These are phyloP conservation scores for Fistularia commersonii DNA, from an alignment of 2,797 vertebrate species.

Conservation along the genomic window DNA sequence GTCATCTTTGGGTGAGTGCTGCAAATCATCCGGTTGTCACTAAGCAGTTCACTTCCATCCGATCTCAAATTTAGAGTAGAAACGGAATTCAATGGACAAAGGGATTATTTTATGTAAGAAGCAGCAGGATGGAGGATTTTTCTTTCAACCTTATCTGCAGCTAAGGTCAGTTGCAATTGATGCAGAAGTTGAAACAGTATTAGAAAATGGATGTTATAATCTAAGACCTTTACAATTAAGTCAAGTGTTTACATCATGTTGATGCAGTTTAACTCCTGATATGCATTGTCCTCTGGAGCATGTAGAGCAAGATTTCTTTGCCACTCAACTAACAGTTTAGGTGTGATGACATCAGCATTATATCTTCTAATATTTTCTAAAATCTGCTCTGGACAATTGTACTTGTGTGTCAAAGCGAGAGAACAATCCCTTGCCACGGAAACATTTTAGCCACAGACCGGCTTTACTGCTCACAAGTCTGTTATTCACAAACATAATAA, in stretches of 20 bases:
- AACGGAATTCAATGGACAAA: constrained; percentile 18
- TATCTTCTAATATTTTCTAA: constrained; percentile 50
- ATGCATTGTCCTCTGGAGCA: neutral
- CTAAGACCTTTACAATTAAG: too few species aligned
- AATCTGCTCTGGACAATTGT: constrained; percentile 35
- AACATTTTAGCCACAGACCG: constrained; percentile 21
- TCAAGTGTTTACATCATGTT: constrained; percentile 17
- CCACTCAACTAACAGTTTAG: constrained; percentile 27
- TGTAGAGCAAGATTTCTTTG: constrained; percentile 9
- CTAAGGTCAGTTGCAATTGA: too few species aligned
- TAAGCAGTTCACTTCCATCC: constrained; percentile 48
- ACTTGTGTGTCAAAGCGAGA: neutral
- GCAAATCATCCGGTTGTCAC: constrained; percentile 57
- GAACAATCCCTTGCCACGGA: too few species aligned
- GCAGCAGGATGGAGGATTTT: too few species aligned
- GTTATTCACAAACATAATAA: constrained; percentile 80
- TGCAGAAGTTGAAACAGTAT: too few species aligned
- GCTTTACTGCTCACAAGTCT: constrained; percentile 75
- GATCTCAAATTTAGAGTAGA: constrained; percentile 16
- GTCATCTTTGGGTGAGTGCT: constrained; percentile 60
- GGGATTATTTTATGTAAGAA: neutral
- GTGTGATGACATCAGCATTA: constrained; percentile 17
- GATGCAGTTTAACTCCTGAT: constrained; percentile 12
- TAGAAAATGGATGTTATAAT: too few species aligned
- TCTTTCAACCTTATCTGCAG: too few species aligned